phyloP scores from a whole-genome alignment of 2,888 invertebrate species.

The Spisula subtruncata region DNA sequence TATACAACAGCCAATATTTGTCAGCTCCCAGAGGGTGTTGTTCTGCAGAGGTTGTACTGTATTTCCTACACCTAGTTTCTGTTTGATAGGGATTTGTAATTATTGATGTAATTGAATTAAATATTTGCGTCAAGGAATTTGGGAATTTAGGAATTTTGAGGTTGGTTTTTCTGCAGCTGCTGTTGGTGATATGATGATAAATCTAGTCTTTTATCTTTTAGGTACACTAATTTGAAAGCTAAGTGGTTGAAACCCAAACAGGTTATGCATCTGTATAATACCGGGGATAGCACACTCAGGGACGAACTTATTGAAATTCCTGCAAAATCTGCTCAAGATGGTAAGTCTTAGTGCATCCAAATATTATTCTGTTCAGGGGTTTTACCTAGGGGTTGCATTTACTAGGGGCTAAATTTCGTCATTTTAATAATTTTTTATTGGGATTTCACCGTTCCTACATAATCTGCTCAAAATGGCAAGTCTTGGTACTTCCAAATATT shows the following conservation, averaged over 20 bases:
- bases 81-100: not conserved
- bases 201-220: conserved; percentile 62
- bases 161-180: not conserved
- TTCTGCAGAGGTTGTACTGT: too few relatives aligned
- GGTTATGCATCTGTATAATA: conserved; percentile 91
- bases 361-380: too few relatives aligned
- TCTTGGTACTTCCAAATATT: too few relatives aligned
- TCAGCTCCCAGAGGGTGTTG: too few relatives aligned
- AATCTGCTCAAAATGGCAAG: too few relatives aligned
- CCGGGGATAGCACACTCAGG: conserved; percentile 86
- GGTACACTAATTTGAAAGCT: conserved; percentile 86
- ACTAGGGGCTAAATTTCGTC: too few relatives aligned
- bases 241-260: conserved; percentile 84
- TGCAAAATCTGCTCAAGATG: conserved; percentile 89
- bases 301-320: conserved; percentile 89
- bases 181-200: not conserved
- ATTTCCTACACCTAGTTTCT: not conserved
- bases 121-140: too few relatives aligned
- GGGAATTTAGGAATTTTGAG: not conserved
- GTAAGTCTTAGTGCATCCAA: too few relatives aligned
- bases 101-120: not conserved
- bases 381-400: too few relatives aligned
- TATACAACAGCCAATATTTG: too few relatives aligned
- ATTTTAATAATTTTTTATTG: too few relatives aligned
- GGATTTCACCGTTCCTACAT: too few relatives aligned